Evolutionary conservation across 2,113 vertebrate genomes (phyloP).

Genomic region (Hipposideros armiger): DNA sequence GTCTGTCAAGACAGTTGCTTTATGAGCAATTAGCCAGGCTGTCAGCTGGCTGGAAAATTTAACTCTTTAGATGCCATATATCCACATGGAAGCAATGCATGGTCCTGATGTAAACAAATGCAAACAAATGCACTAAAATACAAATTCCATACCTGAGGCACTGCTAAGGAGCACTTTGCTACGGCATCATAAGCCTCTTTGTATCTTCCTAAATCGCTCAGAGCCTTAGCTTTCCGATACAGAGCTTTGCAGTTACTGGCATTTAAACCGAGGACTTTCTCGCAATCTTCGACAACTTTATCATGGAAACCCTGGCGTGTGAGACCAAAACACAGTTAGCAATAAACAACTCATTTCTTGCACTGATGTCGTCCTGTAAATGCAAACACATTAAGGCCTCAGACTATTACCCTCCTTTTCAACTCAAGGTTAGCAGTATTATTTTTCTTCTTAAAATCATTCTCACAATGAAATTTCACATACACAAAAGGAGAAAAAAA

Average conservation of each 20-base stretch:
- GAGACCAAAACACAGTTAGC: slow-evolving; percentile 9
- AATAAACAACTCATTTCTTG: not conserved
- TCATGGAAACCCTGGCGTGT: slow-evolving; percentile 91
- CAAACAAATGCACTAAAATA: not conserved
- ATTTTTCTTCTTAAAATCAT: not conserved
- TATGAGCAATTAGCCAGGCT: not conserved
- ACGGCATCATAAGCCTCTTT: slow-evolving; percentile 96
- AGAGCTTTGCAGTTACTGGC: slow-evolving; percentile 94
- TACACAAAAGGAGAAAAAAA: not conserved
- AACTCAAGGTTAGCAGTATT: not conserved
- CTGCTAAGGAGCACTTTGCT: slow-evolving; percentile 95
- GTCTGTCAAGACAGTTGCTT: not conserved
- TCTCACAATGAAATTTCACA: slow-evolving; percentile 27
- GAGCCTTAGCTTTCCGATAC: slow-evolving; percentile 94
- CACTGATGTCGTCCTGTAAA: not conserved
- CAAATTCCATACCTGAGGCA: slow-evolving; percentile 93
- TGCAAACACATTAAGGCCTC: not conserved
- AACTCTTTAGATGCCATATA: not conserved
- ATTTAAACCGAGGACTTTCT: slow-evolving; percentile 93
- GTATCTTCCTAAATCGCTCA: slow-evolving; percentile 94
- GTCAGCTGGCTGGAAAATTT: not conserved
- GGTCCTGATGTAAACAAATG: not conserved
- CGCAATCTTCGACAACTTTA: slow-evolving; percentile 95
- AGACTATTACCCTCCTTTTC: not conserved
- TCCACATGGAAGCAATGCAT: not conserved